Percentiles rank a stretch among this genome's conserved stretches.
Evolutionary conservation across 2,113 vertebrate species (phyloP).

Genomic region (Monarcha castaneiventris): DNA sequence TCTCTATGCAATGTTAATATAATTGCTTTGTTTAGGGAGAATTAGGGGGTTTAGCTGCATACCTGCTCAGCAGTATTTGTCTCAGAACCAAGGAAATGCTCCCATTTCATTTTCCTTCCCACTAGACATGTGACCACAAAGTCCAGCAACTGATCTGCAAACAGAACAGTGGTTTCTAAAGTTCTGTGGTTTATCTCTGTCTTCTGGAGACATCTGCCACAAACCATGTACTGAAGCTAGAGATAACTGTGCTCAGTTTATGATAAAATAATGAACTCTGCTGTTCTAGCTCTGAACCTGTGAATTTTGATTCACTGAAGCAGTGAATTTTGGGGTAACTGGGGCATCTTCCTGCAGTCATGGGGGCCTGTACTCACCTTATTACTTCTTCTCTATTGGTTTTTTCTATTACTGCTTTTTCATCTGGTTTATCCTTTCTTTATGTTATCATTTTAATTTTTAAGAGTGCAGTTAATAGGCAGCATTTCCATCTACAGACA

Average conservation of each 20-base stretch:
- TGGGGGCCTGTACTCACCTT: not conserved
- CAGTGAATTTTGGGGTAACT: not conserved
- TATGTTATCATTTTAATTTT: not conserved
- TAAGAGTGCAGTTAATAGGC: not conserved
- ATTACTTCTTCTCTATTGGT: not conserved
- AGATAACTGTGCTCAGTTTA: not conserved
- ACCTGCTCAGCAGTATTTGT: not conserved
- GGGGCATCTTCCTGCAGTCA: not conserved
- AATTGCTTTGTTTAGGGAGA: not conserved
- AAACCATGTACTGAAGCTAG: not conserved
- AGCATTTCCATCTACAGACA: not conserved
- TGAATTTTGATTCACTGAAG: no score
- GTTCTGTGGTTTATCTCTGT: not conserved
- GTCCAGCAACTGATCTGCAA: not conserved
- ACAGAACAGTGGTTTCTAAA: not conserved
- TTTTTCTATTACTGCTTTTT: not conserved
- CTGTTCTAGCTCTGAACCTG: accelerated
- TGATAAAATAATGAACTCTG: not conserved
- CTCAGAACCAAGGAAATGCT: not conserved
- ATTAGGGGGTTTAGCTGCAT: not conserved
- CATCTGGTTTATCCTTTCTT: not conserved
- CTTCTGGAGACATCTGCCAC: not conserved
- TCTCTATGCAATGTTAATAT: not conserved
- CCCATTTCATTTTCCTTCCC: not conserved
- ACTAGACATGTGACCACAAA: not conserved